Evolutionary conservation across 2,797 vertebrate genomes (phyloP), one percentile per base, ranked within the genome.

Genomic region (Pipistrellus pipistrellus): DNA sequence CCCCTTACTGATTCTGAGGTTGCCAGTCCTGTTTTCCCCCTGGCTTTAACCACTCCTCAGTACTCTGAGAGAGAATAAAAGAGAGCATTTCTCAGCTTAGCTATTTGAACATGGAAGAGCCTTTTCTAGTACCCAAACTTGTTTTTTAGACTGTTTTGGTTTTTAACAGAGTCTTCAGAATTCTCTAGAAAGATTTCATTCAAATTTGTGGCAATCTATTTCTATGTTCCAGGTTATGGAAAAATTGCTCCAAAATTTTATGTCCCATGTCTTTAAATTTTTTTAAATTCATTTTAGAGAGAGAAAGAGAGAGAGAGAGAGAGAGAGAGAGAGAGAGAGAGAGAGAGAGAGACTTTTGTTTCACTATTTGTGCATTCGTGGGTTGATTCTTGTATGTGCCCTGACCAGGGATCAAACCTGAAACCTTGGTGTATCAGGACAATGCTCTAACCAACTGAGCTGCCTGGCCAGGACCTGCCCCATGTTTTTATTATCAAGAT

Each of bases 171-270:
- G 23, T 53, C 35, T 71, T 76, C 30, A 69, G 27, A 90, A 86
- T 69, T 82, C 20, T 62, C 21, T 51, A 85, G 53, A 90, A 71
- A 21, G 30, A 46, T 76, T 71, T 3, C 35, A 32, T 57, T 23
- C 20, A 85, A 62, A 90, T 86, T 35, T 86, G 51, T 81, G 48
- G 90, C 76, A 4, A 90, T 44, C 41, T 51, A 46, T 18, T 73
- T 5, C n/a, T 85, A 53, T 75, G 76, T 80, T 85, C 18, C 32
- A 75, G 41, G 48, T 25, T 76, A 51, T 71, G 6, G 35, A 82
- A 85, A 76, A 93, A 66, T 62, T 69, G 51, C 1, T 76, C 59
- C 15, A 41, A 55, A 77, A 71, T 90, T 90, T 90, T 59, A 57
- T 25, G 55, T 94, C 20, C 11, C 20, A 15, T 82, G 17, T 76